phyloP scores from a whole-genome alignment of 23 tunicate species.

The Oikopleura dioica region DNA sequence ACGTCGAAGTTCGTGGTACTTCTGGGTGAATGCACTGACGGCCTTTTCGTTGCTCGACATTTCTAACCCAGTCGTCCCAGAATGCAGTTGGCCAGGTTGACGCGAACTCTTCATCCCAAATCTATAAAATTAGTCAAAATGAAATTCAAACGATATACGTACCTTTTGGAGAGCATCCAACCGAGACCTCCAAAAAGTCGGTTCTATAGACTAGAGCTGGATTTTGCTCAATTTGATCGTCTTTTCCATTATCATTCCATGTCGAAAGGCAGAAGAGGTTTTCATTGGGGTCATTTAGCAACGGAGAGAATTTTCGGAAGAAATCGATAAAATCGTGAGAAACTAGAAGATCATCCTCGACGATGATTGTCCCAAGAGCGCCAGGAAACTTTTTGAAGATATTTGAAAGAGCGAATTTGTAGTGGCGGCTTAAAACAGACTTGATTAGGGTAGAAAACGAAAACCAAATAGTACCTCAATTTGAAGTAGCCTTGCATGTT shows the following conservation, averaged over 20 bases:
- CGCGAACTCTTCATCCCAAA: slow-evolving; percentile 34
- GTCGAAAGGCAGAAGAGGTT: slow-evolving; percentile 59
- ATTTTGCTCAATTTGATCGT: slow-evolving; percentile 19
- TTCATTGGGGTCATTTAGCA: slow-evolving; percentile 24
- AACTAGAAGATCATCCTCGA: slow-evolving; percentile 74
- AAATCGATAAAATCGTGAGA: slow-evolving; percentile 69
- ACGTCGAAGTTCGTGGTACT: slow-evolving; percentile 61
- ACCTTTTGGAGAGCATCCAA: slow-evolving; percentile 81
- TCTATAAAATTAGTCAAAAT: background rate
- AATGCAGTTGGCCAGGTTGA: slow-evolving; percentile 67
- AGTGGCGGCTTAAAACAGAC: background rate
- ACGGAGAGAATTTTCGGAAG: slow-evolving; percentile 20
- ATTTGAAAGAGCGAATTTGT: slow-evolving; percentile 14
- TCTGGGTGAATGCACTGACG: slow-evolving; percentile 79
- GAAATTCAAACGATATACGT: slow-evolving; percentile 1
- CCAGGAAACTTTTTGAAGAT: slow-evolving; percentile 30
- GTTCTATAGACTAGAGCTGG: slow-evolving; percentile 34
- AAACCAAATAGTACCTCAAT: slow-evolving; percentile 12
- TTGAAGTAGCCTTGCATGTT: slow-evolving; percentile 62
- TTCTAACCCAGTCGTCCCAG: slow-evolving; percentile 97
- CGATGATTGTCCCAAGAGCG: slow-evolving; percentile 29
- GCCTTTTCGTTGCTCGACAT: slow-evolving; percentile 35
- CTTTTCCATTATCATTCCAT: slow-evolving; percentile 92
- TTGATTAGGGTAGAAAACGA: background rate
- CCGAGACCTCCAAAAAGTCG: slow-evolving; percentile 87